A percentile compares a stretch with the other conserved stretches of the same genome.
Evolutionary conservation across 2,888 invertebrate genomes (phyloP).

Genomic region (Saturnia japonica): DNA sequence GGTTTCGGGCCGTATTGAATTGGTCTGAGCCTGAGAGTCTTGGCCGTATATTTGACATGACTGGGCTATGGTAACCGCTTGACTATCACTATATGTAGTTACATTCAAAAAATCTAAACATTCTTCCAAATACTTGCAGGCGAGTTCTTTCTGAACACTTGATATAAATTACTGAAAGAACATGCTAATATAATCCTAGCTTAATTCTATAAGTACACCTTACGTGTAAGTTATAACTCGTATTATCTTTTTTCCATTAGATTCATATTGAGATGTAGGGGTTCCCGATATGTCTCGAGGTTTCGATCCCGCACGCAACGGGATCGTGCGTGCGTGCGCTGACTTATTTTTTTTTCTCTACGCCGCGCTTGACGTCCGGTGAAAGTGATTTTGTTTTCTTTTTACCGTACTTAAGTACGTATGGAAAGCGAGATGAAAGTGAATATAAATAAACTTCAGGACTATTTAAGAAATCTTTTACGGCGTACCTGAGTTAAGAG

Average conservation of each 20-base stretch:
- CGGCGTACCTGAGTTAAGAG: neutral
- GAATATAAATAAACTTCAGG: conserved; percentile 4
- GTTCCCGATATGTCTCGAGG: conserved; percentile 23
- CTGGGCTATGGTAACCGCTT: too few relatives aligned
- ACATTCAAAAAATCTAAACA: too few relatives aligned
- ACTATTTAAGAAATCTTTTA: neutral
- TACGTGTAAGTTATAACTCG: too few relatives aligned
- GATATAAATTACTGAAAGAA: too few relatives aligned
- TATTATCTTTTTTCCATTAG: neutral
- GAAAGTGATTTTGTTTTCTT: conserved; percentile 7
- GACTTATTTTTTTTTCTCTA: conserved; percentile 22
- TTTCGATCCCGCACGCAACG: conserved; percentile 51
- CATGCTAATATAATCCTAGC: too few relatives aligned
- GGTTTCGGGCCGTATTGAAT: too few relatives aligned
- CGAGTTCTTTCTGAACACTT: too few relatives aligned
- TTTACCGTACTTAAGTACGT: neutral
- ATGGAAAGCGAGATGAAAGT: conserved; percentile 11
- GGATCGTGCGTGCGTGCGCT: conserved; percentile 64
- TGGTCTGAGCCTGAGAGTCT: too few relatives aligned
- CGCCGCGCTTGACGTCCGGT: conserved; percentile 9
- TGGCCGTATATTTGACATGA: too few relatives aligned
- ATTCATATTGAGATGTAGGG: neutral
- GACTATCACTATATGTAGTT: too few relatives aligned
- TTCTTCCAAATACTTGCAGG: too few relatives aligned
- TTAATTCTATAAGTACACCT: too few relatives aligned